Percentiles rank a stretch among this genome's conserved stretches.
These are phyloP conservation scores for Pristionchus pacificus DNA, from an alignment of 1,140 invertebrate genomes.

Conservation along the genomic window DNA sequence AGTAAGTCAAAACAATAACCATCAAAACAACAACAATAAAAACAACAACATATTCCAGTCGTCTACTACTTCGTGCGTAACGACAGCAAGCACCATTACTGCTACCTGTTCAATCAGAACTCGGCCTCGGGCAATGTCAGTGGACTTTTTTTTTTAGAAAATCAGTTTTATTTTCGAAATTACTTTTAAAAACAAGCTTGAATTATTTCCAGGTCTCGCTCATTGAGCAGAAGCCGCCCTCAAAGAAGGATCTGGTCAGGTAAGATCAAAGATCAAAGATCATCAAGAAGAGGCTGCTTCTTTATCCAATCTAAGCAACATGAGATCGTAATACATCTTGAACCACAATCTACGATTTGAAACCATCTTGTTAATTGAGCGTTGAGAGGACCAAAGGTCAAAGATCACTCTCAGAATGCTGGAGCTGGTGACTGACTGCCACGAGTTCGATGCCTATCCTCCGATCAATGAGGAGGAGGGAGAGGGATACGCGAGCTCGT, in stretches of 20 bases:
- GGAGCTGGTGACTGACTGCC: constrained; percentile 37
- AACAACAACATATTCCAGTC: constrained; percentile 17
- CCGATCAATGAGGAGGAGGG: constrained; percentile 26
- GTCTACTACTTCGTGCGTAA: constrained; percentile 41
- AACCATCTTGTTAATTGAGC: too few species aligned
- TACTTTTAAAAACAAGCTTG: background rate
- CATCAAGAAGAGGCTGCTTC: too few species aligned
- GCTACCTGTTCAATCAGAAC: constrained; percentile 39
- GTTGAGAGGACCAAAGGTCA: too few species aligned
- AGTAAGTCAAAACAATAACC: constrained; percentile 10
- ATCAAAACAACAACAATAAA: background rate
- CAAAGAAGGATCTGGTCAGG: background rate
- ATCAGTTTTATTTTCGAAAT: background rate
- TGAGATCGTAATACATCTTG: too few species aligned
- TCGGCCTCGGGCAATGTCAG: constrained; percentile 21
- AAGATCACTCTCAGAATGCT: constrained; percentile 38
- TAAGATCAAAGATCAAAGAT: too few species aligned
- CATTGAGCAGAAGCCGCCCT: background rate
- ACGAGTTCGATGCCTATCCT: constrained; percentile 37
- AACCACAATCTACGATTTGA: too few species aligned
- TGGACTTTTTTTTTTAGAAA: background rate
- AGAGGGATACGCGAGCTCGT: constrained; percentile 37
- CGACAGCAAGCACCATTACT: constrained; percentile 39
- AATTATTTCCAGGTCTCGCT: background rate
- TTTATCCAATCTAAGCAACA: too few species aligned